Conservation (phyloP, 2,888 invertebrate species). For the Oscheius sp. region DNA sequence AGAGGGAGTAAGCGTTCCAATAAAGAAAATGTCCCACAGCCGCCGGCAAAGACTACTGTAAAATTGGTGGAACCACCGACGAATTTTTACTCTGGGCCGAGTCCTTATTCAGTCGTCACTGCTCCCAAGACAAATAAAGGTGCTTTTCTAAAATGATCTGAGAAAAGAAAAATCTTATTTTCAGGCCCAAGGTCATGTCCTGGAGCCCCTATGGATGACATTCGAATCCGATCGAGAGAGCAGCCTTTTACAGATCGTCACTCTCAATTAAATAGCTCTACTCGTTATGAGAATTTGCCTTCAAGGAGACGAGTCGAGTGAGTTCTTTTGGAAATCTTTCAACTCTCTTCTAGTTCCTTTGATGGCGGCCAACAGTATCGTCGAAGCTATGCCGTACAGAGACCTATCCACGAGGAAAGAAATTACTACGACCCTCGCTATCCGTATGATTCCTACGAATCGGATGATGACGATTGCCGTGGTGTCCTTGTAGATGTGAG, state of each 20-base stretch:
- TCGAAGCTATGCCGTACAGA: background rate
- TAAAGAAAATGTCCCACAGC: slow-evolving; percentile 46
- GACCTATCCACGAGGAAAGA: background rate
- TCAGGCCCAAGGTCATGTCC: slow-evolving; percentile 49
- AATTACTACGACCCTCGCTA: background rate
- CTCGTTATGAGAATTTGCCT: slow-evolving; percentile 32
- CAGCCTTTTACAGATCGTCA: slow-evolving; percentile 30
- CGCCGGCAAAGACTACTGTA: background rate
- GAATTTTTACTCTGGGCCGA: slow-evolving; percentile 31
- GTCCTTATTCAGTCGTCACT: slow-evolving; percentile 52
- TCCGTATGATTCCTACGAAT: slow-evolving; percentile 27
- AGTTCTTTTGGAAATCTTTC: no score
- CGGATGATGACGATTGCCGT: slow-evolving; percentile 26
- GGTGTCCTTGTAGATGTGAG: background rate
- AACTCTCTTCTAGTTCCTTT: background rate
- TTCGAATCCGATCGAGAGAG: background rate
- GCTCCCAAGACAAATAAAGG: slow-evolving; percentile 44
- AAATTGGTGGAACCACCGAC: slow-evolving; percentile 2
- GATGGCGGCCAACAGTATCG: background rate
- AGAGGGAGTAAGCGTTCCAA: slow-evolving; percentile 46
- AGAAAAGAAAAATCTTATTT: background rate
- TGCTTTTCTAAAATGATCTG: background rate
- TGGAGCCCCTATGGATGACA: slow-evolving; percentile 44
- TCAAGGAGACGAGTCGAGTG: slow-evolving; percentile 9
- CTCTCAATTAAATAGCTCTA: slow-evolving; percentile 15